Evolutionary conservation across 1,140 invertebrate genomes (phyloP).

Genomic region (Bombus balteatus): DNA sequence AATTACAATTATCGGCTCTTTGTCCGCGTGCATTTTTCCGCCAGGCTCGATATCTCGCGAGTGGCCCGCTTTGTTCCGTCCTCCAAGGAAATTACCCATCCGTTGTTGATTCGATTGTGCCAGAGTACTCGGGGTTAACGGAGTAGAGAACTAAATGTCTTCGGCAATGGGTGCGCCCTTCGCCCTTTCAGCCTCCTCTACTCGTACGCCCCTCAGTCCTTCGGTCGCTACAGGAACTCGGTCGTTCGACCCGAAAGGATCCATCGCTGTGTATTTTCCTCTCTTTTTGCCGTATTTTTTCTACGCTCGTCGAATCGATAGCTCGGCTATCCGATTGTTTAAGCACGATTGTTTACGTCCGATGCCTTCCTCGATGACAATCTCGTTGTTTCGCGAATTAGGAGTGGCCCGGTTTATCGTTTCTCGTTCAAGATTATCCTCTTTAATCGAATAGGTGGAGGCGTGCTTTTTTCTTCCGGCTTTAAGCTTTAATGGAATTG

Average conservation of each 20-base stretch:
- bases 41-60: constrained; percentile 30
- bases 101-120: constrained; percentile 70
- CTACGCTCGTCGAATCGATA: not conserved
- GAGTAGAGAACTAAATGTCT: constrained; percentile 67
- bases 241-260: not conserved
- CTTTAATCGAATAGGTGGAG: not conserved
- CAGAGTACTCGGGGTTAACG: constrained; percentile 59
- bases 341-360: not conserved
- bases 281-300: not conserved
- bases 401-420: not conserved
- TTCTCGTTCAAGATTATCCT: not conserved
- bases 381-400: not conserved
- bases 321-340: not conserved
- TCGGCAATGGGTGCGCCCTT: constrained; percentile 48
- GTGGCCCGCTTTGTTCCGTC: constrained; percentile 43
- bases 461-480: not conserved
- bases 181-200: not conserved
- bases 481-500: constrained; percentile 24
- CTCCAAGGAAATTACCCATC: constrained; percentile 64
- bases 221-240: not conserved
- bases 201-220: not conserved
- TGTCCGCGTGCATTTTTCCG: constrained; percentile 41
- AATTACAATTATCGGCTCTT: constrained; percentile 45
- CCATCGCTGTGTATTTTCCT: not conserved
- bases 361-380: not conserved